phyloP scores from a whole-genome alignment of 1,140 invertebrate genomes.

The Pectinophora gossypiella region DNA sequence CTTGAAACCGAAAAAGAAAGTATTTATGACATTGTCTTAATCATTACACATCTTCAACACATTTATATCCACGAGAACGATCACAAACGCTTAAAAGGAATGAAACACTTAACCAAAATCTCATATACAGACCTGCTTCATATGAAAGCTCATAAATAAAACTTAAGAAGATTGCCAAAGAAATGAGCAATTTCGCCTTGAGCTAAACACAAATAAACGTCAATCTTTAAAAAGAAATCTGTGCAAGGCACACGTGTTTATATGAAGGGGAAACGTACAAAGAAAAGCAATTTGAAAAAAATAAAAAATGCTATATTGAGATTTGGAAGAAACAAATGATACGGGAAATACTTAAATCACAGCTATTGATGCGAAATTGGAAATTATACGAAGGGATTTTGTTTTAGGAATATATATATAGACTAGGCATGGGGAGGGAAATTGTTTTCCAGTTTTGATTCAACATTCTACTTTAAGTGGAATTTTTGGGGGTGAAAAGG shows the following conservation, averaged over 20 bases:
- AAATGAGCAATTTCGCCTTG: constrained; percentile 60
- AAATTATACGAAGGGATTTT: constrained; percentile 2
- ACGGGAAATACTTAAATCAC: constrained; percentile 72
- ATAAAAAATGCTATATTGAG: constrained; percentile 61
- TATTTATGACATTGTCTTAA: too few relatives aligned
- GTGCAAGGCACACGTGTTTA: constrained; percentile 51
- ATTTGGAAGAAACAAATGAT: constrained; percentile 65
- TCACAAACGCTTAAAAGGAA: too few relatives aligned
- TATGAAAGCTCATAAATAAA: background rate
- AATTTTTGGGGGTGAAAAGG: too few relatives aligned
- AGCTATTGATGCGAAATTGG: constrained; percentile 61
- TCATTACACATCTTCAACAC: too few relatives aligned
- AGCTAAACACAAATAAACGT: constrained; percentile 69
- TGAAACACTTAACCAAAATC: too few relatives aligned
- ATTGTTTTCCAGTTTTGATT: too few relatives aligned
- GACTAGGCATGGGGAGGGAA: constrained; percentile 3
- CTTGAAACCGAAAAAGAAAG: too few relatives aligned
- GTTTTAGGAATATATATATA: background rate
- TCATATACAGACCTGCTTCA: background rate
- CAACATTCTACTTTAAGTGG: too few relatives aligned
- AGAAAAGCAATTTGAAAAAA: constrained; percentile 62
- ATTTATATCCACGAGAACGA: too few relatives aligned
- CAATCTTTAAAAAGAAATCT: constrained; percentile 69
- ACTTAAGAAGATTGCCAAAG: constrained; percentile 7
- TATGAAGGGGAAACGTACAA: constrained; percentile 62